Base-by-base conservation (phyloP, 2,797 vertebrate genomes). In the Spinus olivaceus region DNA sequence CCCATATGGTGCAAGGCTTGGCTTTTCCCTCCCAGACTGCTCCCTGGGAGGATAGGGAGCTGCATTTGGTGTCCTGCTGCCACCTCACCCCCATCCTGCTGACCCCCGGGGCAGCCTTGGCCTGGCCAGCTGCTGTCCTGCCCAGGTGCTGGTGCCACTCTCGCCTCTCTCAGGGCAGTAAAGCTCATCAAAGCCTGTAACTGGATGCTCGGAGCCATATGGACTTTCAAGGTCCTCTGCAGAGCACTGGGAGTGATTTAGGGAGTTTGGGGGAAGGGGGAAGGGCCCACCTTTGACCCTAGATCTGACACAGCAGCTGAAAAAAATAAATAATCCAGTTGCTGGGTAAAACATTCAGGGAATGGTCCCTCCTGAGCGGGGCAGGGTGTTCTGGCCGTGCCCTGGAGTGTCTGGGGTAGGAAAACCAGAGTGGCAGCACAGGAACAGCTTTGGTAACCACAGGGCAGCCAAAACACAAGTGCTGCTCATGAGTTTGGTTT, bases 381-480 rank as follows among this genome's bases (percentile, higher is more conserved):
- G 35, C 66, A 54, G 44, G 53, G 81, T 23, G 79, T 25, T 28
- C 78, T 8, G 51, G 41, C 10, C 7, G 2, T 46, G 57, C 53
- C 57, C 72, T 3, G 49, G 3, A 3, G 6, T 11, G 1, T 2
- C 27, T 1, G 17, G 32, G 53, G 20, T 2, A 4, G 61, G 22
- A 12, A 16, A 49, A 10, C 12, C 8, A 28, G 11, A 51, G 56
- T 21, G 24, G 72, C 7, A 8, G 72, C 60, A 9, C 17, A 1
- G 0, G 0, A 21, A 4, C n/a, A 1, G 3, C 63, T 24, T 1
- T 1, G 59, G 65, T 42, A 33, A 2, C 13, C 25, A 25, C 4
- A 1, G n/a, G 41, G 53, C 44, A 65, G 50, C 37, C 3, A 2
- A 25, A 67, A 14, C 25, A 19, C 1, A 1, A 27, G 2, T 19